Evolutionary conservation across 1,140 invertebrate genomes (phyloP).

Genomic region (Contarinia nasturtii): DNA sequence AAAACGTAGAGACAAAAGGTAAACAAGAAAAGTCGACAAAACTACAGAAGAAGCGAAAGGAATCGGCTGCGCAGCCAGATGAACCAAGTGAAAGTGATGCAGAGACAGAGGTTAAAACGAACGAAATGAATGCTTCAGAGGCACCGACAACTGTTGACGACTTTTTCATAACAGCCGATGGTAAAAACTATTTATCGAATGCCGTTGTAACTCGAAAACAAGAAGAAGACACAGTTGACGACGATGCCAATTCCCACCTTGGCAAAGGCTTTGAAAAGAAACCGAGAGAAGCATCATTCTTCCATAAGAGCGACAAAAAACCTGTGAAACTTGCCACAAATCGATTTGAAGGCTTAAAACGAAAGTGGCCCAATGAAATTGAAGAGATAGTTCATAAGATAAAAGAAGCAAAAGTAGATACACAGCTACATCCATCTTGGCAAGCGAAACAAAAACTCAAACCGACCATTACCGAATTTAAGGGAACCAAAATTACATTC

Average conservation of each 20-base stretch:
- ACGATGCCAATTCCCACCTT: not conserved
- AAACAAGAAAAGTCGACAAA: not conserved
- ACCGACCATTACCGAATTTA: slow-evolving; percentile 15
- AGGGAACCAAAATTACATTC: slow-evolving; percentile 23
- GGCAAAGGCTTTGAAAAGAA: not conserved
- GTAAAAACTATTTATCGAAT: slow-evolving; percentile 32
- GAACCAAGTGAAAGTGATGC: not conserved
- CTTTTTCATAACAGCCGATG: slow-evolving; percentile 34
- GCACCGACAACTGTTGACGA: slow-evolving; percentile 25
- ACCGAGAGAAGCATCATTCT: not conserved
- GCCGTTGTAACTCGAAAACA: slow-evolving; percentile 21
- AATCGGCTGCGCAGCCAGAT: not conserved
- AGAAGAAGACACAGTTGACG: not conserved
- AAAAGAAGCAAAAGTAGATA: slow-evolving; percentile 2
- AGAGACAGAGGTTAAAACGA: too few species aligned
- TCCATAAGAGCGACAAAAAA: not conserved
- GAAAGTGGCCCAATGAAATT: not conserved
- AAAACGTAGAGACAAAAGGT: slow-evolving; percentile 12
- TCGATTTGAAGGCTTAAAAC: not conserved
- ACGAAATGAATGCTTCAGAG: not conserved
- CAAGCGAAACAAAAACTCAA: slow-evolving; percentile 30
- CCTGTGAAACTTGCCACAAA: not conserved
- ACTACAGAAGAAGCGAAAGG: not conserved
- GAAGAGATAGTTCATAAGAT: not conserved
- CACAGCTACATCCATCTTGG: slow-evolving; percentile 38